These are phyloP conservation scores for Myzus persicae DNA, from an alignment of 1,140 invertebrate species.

Conservation along the genomic window DNA sequence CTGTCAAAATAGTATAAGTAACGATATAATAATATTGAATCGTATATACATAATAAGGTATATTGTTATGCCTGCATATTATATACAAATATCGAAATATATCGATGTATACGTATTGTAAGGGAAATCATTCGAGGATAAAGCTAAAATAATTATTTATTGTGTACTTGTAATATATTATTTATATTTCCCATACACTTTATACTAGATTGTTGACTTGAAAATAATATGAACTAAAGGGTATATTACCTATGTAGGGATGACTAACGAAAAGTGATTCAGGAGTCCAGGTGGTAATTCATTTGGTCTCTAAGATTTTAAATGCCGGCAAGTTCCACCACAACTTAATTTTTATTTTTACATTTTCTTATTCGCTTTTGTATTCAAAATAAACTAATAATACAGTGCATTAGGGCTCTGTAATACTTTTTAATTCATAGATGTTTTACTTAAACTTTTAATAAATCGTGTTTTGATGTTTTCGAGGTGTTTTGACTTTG, in stretches of 20 bases:
- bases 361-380: neutral
- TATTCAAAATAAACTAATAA: neutral
- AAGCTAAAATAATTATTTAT: neutral
- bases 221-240: neutral
- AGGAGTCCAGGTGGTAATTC: too few relatives aligned
- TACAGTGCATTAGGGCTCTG: too few relatives aligned
- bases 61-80: neutral
- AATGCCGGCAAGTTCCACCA: neutral
- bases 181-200: neutral
- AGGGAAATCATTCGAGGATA: neutral
- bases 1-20: neutral
- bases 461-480: neutral
- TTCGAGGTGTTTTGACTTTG: neutral
- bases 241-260: neutral
- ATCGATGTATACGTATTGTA: neutral
- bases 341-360: neutral
- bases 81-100: neutral
- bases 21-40: neutral
- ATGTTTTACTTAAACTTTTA: neutral
- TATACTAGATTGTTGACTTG: neutral
- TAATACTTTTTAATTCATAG: too few relatives aligned
- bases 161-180: neutral
- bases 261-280: neutral
- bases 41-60: neutral
- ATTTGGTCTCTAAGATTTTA: neutral